These are phyloP conservation scores for Phenganax subtilis DNA, from an alignment of 92 coral and sea anemone species.

Conservation along the genomic window DNA sequence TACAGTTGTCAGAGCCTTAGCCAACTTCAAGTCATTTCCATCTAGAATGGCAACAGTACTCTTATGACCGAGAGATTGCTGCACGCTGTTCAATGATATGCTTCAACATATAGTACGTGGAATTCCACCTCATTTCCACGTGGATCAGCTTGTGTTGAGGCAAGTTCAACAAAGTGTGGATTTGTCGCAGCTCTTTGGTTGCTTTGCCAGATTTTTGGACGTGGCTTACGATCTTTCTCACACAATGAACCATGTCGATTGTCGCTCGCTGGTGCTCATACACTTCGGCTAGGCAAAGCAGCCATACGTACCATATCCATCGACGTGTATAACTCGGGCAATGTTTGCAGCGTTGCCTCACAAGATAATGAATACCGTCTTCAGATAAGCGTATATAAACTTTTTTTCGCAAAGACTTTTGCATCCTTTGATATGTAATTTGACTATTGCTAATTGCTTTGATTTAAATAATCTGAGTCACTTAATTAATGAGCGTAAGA, in stretches of 20 bases:
- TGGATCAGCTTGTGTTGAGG: neutral
- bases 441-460: too few species aligned
- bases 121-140: neutral
- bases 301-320: slow-evolving; percentile 5
- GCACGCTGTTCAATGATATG: neutral
- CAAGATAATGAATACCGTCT: neutral
- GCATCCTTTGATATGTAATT: too few species aligned
- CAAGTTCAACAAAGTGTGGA: neutral
- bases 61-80: neutral
- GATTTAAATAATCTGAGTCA: too few species aligned
- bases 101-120: neutral
- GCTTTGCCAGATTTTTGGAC: slow-evolving; percentile 15
- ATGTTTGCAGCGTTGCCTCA: slow-evolving; percentile 18
- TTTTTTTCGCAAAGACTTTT: too few species aligned
- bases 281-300: slow-evolving; percentile 19
- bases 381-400: too few species aligned
- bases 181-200: slow-evolving; percentile 8
- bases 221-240: neutral
- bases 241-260: neutral
- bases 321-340: neutral
- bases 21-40: slow-evolving; percentile 6
- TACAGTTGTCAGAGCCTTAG: slow-evolving; percentile 2
- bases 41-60: neutral
- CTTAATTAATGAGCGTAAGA: too few species aligned
- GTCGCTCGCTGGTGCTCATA: slow-evolving; percentile 21